phyloP scores from a whole-genome alignment of 2,888 invertebrate species.

The Patella depressa region DNA sequence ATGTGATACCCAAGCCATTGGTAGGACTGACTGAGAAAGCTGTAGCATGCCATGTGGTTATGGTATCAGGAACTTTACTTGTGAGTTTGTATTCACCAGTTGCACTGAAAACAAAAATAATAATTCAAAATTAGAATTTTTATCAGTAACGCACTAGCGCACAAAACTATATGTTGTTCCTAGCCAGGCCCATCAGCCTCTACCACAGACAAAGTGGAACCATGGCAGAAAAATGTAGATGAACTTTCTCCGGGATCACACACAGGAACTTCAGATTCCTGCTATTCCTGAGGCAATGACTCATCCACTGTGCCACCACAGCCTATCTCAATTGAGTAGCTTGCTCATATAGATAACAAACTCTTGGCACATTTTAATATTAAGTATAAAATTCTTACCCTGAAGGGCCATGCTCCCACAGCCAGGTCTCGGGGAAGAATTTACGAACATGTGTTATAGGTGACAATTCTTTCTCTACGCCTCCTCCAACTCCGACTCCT shows the following conservation, averaged over 20 bases:
- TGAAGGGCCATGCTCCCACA: constrained; percentile 75
- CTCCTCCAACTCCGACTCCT: not conserved
- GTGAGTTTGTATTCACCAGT: constrained; percentile 74
- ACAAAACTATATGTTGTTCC: not conserved
- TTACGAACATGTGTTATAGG: constrained; percentile 73
- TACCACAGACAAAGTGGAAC: not conserved
- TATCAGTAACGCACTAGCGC: no score
- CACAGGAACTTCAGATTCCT: no score
- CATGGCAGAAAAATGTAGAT: not conserved
- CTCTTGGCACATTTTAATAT: no score
- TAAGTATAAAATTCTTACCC: constrained; percentile 22
- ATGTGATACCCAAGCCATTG: constrained; percentile 82
- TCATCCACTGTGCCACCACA: no score
- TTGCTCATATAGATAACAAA: no score
- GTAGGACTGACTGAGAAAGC: constrained; percentile 86
- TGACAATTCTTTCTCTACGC: not conserved
- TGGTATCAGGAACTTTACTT: constrained; percentile 82
- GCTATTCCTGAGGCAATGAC: no score
- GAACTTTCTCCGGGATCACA: no score
- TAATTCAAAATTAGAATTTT: not conserved
- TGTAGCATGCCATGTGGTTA: constrained; percentile 87
- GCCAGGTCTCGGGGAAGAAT: constrained; percentile 83
- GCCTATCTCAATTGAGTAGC: no score
- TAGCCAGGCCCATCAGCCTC: no score
- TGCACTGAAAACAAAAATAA: constrained; percentile 58